Conservation (phyloP, 1,140 invertebrate genomes). For the Ceratosolen solmsi region DNA sequence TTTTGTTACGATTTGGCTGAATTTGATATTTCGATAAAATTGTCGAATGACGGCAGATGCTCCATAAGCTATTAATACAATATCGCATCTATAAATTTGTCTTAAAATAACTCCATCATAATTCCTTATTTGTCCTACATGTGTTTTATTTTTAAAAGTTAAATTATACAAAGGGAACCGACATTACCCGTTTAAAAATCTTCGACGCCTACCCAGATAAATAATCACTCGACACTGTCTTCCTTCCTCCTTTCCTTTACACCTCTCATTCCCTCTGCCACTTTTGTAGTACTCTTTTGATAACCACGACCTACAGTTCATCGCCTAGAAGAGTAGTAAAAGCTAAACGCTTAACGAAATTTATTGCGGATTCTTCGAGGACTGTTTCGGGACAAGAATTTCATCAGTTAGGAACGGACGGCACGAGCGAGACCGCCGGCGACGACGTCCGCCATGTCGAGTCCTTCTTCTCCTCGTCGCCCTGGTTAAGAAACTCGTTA, state of each 20-base stretch:
- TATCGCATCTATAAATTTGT: no score
- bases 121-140: no score
- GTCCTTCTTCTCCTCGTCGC: neutral
- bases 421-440: neutral
- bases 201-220: neutral
- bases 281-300: neutral
- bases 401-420: neutral
- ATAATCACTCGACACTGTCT: neutral
- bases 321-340: neutral
- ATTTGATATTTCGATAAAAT: no score
- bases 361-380: conserved; percentile 12
- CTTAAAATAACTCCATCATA: no score
- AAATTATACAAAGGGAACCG: no score
- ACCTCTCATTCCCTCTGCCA: neutral
- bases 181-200: no score
- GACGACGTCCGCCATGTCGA: neutral
- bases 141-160: no score
- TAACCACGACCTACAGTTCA: neutral
- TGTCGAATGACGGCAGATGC: no score
- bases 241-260: neutral
- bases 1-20: neutral
- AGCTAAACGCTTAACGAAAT: conserved; percentile 14
- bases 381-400: conserved; percentile 21
- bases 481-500: conserved; percentile 55
- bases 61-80: no score